phyloP scores from a whole-genome alignment of 64 coral and sea anemone species.

The Stichodactyla mertensii region DNA sequence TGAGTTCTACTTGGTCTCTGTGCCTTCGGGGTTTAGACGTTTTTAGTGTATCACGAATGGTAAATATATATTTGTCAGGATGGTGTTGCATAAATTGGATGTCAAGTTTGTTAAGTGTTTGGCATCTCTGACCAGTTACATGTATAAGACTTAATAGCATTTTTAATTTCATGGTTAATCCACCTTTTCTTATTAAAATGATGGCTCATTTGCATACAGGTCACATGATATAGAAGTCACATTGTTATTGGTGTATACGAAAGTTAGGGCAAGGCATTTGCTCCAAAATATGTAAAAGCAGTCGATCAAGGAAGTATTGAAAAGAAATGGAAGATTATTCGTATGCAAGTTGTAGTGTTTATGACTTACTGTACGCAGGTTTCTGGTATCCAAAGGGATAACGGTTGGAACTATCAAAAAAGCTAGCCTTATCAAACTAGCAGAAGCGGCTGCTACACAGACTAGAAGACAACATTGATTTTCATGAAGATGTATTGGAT shows the following conservation, averaged over 20 bases:
- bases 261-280: neutral
- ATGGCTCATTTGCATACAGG: neutral
- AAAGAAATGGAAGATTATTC: slow-evolving; percentile 11
- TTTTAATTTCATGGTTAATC: too few relatives aligned
- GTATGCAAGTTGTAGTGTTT: neutral
- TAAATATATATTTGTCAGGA: too few relatives aligned
- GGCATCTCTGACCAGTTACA: too few relatives aligned
- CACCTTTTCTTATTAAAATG: neutral
- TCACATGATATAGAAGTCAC: neutral
- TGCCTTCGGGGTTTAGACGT: too few relatives aligned
- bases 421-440: slow-evolving; percentile 23
- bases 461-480: slow-evolving; percentile 27
- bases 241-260: neutral
- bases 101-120: too few relatives aligned
- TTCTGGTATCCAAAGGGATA: slow-evolving; percentile 25
- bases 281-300: neutral
- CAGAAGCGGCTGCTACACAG: slow-evolving; percentile 19
- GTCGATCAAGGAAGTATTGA: neutral
- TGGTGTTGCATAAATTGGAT: too few relatives aligned
- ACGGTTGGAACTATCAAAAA: slow-evolving; percentile 20
- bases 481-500: slow-evolving; percentile 23
- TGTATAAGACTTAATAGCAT: too few relatives aligned
- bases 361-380: neutral
- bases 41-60: too few relatives aligned
- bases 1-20: too few relatives aligned